Base-by-base conservation (phyloP, 2,113 vertebrate species). In the Erinaceus europaeus region DNA sequence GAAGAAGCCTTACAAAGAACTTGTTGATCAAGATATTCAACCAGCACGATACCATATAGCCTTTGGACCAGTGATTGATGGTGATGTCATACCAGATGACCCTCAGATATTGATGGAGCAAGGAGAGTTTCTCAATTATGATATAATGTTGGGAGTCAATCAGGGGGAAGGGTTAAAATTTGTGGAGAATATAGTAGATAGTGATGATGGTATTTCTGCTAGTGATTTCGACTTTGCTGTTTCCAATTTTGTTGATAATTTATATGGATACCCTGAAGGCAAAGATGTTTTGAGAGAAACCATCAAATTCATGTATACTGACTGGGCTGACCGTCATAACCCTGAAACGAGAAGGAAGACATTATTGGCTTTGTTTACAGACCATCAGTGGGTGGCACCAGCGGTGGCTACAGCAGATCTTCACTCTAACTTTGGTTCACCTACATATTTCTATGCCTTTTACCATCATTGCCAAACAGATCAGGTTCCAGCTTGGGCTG, bases 401-500 rank as follows among this genome's bases (percentile, higher is more conserved):
- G 99, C 99, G 42, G 98, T 99, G 42, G 99, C 99, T 46, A 99
- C 99, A n/a, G 99, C 99, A 29, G 99, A 99, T 95, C 98, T 99
- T 87, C 99, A 99, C 96, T 99, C 99, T 6, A 99, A 99, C 96
- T 99, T 99, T 89, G 99, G 99, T 59, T 99, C 99, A 0, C 99
- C 99, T 10, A 99, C 99, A 0, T 99, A 99, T 95, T 99, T 99
- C 94, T 99, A 99, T 94, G 99, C 99, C 95, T 99, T 99, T 97
- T 99, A 99, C 96, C 99, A 99, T 96, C 99, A 99, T 97, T 99
- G 99, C 98, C 99, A 99, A 97, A 99, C 98, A 42, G 99, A 99
- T 95, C 99, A 99, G 98, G 99, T 99, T 87, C 99, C 99, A 61
- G 98, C 98, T 0, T 99, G 99, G 99, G 99, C 99, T 77, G 99